Base-by-base conservation (phyloP, 2,888 invertebrate genomes). In the Drosophila kuntzei region DNA sequence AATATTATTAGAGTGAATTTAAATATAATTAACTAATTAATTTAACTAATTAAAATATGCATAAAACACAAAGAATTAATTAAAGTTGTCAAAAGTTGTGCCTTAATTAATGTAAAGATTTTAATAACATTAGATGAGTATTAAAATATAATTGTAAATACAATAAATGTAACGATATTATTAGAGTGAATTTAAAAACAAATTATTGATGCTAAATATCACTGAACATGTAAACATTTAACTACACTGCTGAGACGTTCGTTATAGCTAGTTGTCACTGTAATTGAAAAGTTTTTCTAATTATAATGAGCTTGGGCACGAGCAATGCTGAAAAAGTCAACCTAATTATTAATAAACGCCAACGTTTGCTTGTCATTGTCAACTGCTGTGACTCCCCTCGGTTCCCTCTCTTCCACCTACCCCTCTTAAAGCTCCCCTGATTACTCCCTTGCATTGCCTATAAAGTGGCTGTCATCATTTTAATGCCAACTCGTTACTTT, bases 401-500 rank as follows among this genome's bases (percentile, higher is more conserved):
- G n/a, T n/a, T n/a, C 57, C 34, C 29, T 7, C 11, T 25, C 41
- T 20, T 14, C 29, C 11, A 4, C 32, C 32, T 14, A 18, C 18
- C 39, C 32, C 39, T 27, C 16, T n/a, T 12, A 6, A 29, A 9
- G 0, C 9, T 25, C n/a, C 34, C n/a, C 34, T n/a, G 27, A 27
- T 27, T 12, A 32, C 32, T 7, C 7, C 34, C n/a, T 34, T 34
- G 7, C 7, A n/a, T 34, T 34, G 34, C 36, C 72, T 62, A 55
- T 63, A 62, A 77, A 67, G 71, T 79, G 79, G 62, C 80, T 83
- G 83, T 88, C 88, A 83, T 83, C 88, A 85, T 83, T 83, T 83
- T 83, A 83, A 87, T 87, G 83, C 88, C 88, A 82, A 83, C 86
- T 83, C 88, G 83, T 83, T 83, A 87, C 83, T 83, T 86, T 83